Conservation (phyloP, 1,140 invertebrate species). For the Nephila pilipes region DNA sequence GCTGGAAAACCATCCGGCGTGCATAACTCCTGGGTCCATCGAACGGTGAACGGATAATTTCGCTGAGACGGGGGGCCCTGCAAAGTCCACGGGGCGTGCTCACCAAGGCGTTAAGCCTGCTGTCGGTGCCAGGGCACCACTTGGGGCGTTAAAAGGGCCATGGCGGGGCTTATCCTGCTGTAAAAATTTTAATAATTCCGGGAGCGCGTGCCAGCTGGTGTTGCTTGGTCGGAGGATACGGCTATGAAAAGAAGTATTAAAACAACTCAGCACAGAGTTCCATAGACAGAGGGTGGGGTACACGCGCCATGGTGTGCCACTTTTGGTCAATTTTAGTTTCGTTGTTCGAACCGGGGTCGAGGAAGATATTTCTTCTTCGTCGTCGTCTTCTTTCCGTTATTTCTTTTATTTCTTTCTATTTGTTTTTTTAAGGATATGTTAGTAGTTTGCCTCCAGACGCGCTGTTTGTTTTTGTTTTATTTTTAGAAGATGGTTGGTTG, state of each 20-base stretch:
- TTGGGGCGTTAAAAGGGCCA: constrained; percentile 69
- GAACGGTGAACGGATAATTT: constrained; percentile 67
- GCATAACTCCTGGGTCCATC: constrained; percentile 63
- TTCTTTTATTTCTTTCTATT: background rate
- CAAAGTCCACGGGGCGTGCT: constrained; percentile 7
- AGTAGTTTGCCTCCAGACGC: background rate
- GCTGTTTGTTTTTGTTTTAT: background rate
- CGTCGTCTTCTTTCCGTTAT: background rate
- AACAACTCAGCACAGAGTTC: constrained; percentile 31
- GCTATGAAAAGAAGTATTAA: constrained; percentile 68
- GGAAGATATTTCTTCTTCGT: background rate
- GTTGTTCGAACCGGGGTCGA: background rate
- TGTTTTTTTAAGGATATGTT: background rate
- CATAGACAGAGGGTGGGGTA: constrained; percentile 11
- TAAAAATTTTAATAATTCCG: constrained; percentile 71
- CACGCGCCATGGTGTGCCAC: constrained; percentile 52
- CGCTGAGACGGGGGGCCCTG: background rate
- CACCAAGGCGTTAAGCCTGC: constrained; percentile 68
- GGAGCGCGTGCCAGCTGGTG: constrained; percentile 58
- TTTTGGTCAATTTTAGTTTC: constrained; percentile 62
- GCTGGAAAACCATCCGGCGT: constrained; percentile 52
- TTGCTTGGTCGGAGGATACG: background rate
- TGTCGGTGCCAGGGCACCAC: constrained; percentile 59
- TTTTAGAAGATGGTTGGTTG: background rate
- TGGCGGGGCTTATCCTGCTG: constrained; percentile 71